These are phyloP conservation scores for Percopsis transmontana DNA, from an alignment of 2,113 vertebrate species.

Conservation along the genomic window DNA sequence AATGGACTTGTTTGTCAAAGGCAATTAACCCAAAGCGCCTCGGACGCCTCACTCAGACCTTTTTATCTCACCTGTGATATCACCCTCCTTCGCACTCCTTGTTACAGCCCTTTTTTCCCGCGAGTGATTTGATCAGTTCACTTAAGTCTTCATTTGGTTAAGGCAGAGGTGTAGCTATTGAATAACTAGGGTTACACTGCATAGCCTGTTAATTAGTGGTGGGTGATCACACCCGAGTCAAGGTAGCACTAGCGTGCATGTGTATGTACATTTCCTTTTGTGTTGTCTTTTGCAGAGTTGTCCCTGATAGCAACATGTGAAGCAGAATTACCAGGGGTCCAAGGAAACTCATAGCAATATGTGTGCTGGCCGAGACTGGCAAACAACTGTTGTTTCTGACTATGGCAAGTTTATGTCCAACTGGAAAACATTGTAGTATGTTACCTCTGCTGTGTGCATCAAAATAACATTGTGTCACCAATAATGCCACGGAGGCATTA, in stretches of 20 bases:
- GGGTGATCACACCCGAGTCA: not conserved
- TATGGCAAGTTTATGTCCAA: not conserved
- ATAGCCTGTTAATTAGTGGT: not conserved
- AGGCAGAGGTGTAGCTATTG: conserved; percentile 10
- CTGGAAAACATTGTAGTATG: not conserved
- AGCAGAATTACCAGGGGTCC: not conserved
- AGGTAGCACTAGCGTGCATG: not conserved
- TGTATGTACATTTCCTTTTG: not conserved
- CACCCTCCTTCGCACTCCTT: conserved; percentile 40
- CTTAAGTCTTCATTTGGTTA: conserved; percentile 14
- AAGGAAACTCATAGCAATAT: not conserved
- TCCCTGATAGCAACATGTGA: not conserved
- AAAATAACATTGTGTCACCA: not conserved
- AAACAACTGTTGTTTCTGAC: not conserved
- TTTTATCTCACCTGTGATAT: conserved; percentile 65
- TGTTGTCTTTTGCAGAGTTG: not conserved
- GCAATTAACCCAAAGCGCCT: conserved; percentile 70
- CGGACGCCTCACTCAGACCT: conserved; percentile 47
- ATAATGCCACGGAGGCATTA: conserved; percentile 2
- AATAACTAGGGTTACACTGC: conserved; percentile 28
- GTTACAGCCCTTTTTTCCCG: conserved; percentile 46
- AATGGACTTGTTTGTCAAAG: conserved; percentile 68
- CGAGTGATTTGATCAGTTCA: conserved; percentile 44
- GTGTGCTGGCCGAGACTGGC: too few relatives aligned
- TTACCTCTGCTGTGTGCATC: not conserved